These are phyloP conservation scores for Ricordea florida DNA, from an alignment of 92 coral and sea anemone genomes.

Conservation along the genomic window DNA sequence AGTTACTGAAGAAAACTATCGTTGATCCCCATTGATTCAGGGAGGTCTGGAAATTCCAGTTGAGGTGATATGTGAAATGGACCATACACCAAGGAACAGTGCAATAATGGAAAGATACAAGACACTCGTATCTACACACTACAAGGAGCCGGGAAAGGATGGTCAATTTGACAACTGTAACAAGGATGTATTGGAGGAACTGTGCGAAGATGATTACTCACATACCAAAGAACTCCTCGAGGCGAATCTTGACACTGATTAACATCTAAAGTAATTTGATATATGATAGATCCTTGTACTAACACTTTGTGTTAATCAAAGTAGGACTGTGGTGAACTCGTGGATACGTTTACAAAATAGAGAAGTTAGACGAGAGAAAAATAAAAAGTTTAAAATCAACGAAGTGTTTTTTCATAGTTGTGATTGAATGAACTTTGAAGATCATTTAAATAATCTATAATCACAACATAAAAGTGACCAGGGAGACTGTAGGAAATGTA, in stretches of 20 bases:
- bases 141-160: conserved; percentile 17
- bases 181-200: conserved; percentile 3
- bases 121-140: conserved; percentile 11
- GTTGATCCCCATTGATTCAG: conserved; percentile 25
- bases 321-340: too few relatives aligned
- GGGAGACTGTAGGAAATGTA: too few relatives aligned
- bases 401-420: too few relatives aligned
- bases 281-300: conserved; percentile 51
- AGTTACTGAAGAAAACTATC: conserved; percentile 20
- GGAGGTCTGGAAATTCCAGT: conserved; percentile 28
- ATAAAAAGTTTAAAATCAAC: too few relatives aligned
- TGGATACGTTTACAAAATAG: too few relatives aligned
- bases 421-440: too few relatives aligned
- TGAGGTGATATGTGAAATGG: conserved; percentile 23
- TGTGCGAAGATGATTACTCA: conserved; percentile 20
- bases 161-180: conserved; percentile 4
- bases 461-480: too few relatives aligned
- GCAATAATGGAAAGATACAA: conserved; percentile 18
- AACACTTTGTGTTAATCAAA: conserved; percentile 19
- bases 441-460: too few relatives aligned
- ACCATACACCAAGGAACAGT: conserved; percentile 21
- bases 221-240: conserved; percentile 49
- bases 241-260: conserved; percentile 50
- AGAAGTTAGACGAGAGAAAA: too few relatives aligned
- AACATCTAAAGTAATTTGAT: conserved; percentile 51